Evolutionary conservation across 1,140 invertebrate species (phyloP), one percentile per base, ranked within the genome.

Genomic region (Meloidogyne exigua): DNA sequence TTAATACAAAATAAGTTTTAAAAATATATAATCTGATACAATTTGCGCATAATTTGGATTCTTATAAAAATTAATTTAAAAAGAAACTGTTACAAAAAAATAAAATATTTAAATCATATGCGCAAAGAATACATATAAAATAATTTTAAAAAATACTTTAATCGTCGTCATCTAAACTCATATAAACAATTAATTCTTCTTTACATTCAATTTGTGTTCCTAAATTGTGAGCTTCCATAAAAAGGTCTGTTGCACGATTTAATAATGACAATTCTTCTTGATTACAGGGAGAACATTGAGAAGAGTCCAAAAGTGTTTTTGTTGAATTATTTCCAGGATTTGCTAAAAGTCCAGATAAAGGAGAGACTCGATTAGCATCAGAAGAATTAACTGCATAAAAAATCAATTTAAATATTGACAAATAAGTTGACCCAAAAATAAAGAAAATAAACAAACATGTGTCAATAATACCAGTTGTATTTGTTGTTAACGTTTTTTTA

Each of bases 131-230:
- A 18, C 18, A 3, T 18, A 49, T 18, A 49, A 49, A 18, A 18
- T 49, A 18, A 18, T n/a, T n/a, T n/a, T n/a, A 18, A 49, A 23
- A n/a, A 28, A 72, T 39, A 9, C n/a, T n/a, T 26, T 65, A 65
- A 64, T 63, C 65, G 18, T 76, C 62, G 12, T 64, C 39, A 23
- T 64, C 39, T 39, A 68, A 71, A 15, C 28, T 39, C 71, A 64
- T 42, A 71, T 71, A 71, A 44, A 44, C 69, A 44, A 71, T 72
- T 65, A 76, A 26, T 62, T 74, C 75, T 39, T 76, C 75, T 62
- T 76, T 76, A 67, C 75, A 76, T 64, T 76, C 75, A 11, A 76
- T 76, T 64, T 76, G 75, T 62, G 69, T 44, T 23, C 75, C 75
- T 64, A 68, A 68, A 23, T 42, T 28, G 23, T 76, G 68, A 13